Evolutionary conservation across 1,140 invertebrate species (phyloP).

Genomic region (Gonioctena quinquepunctata): DNA sequence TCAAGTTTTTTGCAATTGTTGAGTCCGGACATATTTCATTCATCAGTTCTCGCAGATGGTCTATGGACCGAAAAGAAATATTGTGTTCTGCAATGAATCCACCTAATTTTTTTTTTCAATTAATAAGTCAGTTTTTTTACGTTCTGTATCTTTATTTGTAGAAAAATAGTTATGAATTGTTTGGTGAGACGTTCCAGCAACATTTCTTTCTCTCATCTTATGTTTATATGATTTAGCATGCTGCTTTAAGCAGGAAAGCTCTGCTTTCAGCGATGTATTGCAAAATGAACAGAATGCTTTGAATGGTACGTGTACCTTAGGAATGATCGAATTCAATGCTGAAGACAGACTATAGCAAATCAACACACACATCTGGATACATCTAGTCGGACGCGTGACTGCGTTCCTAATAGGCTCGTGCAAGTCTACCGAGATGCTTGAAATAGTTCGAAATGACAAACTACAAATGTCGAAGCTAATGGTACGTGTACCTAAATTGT

Average conservation of each 20-base stretch:
- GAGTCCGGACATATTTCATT: conserved; percentile 10
- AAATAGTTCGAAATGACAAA: too few relatives aligned
- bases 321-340: too few relatives aligned
- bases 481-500: too few relatives aligned
- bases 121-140: not conserved
- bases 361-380: too few relatives aligned
- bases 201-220: not conserved
- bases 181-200: not conserved
- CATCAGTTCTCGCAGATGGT: conserved; percentile 15
- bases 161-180: not conserved
- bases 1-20: conserved; percentile 12
- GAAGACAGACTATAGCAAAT: too few relatives aligned
- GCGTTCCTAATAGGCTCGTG: too few relatives aligned
- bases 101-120: not conserved
- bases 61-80: conserved; percentile 17
- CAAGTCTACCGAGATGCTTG: too few relatives aligned
- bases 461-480: too few relatives aligned
- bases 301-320: too few relatives aligned
- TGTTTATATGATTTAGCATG: not conserved
- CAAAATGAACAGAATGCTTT: not conserved
- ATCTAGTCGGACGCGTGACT: too few relatives aligned
- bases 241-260: not conserved
- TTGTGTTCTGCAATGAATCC: conserved; percentile 23
- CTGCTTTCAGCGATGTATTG: not conserved
- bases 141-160: not conserved